Conservation (phyloP, 1,140 invertebrate species). For the Philaenus spumarius region DNA sequence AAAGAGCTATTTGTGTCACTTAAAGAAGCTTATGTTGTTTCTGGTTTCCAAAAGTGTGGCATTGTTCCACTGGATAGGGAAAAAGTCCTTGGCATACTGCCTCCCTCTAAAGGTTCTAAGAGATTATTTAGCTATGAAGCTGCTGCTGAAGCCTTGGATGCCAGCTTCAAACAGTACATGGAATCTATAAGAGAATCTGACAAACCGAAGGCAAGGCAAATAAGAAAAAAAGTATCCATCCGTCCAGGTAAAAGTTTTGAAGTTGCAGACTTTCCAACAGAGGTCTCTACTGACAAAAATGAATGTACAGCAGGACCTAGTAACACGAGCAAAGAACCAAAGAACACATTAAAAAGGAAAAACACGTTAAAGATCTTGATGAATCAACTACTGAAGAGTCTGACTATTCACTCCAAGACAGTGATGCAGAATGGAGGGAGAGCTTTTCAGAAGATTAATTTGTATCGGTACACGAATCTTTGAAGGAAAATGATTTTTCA, state of each 20-base stretch:
- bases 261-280: not conserved
- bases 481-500: not conserved
- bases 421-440: no score
- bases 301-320: not conserved
- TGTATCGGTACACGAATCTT: not conserved
- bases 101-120: conserved; percentile 3
- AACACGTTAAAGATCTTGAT: not conserved
- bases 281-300: not conserved
- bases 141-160: not conserved
- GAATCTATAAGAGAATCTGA: not conserved
- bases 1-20: conserved; percentile 24
- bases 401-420: not conserved
- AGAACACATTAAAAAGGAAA: not conserved
- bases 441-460: not conserved
- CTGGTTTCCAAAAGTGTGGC: conserved; percentile 30
- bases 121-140: not conserved
- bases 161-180: not conserved
- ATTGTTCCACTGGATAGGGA: conserved; percentile 28
- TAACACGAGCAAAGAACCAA: not conserved
- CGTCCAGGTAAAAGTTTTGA: not conserved
- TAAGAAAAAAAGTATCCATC: not conserved
- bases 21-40: conserved; percentile 24
- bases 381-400: not conserved
- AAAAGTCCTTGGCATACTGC: conserved; percentile 18
- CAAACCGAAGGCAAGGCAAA: not conserved